Evolutionary conservation across 2,888 invertebrate species (phyloP).

Genomic region (Drosophila falleni): DNA sequence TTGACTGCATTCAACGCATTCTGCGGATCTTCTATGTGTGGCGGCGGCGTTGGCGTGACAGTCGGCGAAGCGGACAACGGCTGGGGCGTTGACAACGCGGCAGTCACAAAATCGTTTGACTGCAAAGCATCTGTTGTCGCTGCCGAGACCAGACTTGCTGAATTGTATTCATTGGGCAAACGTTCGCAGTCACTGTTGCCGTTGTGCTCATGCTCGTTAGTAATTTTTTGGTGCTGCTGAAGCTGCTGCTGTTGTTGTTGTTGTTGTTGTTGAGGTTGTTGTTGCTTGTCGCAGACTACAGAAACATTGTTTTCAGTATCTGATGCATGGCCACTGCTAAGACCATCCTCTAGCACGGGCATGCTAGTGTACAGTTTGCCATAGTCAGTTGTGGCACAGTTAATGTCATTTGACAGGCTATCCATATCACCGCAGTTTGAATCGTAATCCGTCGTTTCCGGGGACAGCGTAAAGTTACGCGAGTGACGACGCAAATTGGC

Average conservation of each 20-base stretch:
- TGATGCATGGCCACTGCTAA: conserved; percentile 97
- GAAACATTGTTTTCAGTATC: conserved; percentile 93
- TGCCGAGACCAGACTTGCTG: conserved; percentile 39
- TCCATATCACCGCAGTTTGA: conserved; percentile 94
- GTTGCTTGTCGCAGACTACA: conserved; percentile 73
- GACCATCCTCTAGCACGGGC: conserved; percentile 97
- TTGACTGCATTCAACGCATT: background rate
- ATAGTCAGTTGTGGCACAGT: conserved; percentile 86
- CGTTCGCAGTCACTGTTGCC: conserved; percentile 66
- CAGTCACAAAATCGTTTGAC: conserved; percentile 43
- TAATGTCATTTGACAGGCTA: conserved; percentile 87
- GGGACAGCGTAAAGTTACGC: conserved; percentile 95
- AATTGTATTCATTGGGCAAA: conserved; percentile 64
- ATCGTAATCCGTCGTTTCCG: conserved; percentile 96
- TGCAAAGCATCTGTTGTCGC: conserved; percentile 42
- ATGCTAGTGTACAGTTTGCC: conserved; percentile 91
- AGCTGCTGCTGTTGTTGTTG: conserved; percentile 44
- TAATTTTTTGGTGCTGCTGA: conserved; percentile 33
- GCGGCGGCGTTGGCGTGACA: conserved; percentile 33
- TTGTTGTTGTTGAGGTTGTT: conserved; percentile 54
- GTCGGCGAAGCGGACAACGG: conserved; percentile 29
- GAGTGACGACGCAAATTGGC: conserved; percentile 87
- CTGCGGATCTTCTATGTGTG: conserved; percentile 19
- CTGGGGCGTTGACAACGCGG: conserved; percentile 15
- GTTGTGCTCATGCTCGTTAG: conserved; percentile 51